Percentiles rank a stretch among this genome's conserved stretches.
phyloP scores from a whole-genome alignment of 2,797 vertebrate species.

The Lithobates sylvaticus region DNA sequence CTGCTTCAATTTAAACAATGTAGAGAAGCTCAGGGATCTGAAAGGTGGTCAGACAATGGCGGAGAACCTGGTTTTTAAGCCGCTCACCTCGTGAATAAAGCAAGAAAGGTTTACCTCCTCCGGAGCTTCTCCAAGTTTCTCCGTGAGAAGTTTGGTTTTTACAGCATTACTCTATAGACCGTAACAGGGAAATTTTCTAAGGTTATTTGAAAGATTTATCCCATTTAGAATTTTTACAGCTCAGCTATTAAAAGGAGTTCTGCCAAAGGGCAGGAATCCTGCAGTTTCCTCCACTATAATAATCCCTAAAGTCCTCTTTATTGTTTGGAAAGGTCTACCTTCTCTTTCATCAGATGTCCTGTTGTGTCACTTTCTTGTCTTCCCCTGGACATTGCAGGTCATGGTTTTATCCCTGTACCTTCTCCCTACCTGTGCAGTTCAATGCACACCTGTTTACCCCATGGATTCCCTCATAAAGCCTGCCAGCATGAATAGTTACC shows the following conservation, averaged over 20 bases:
- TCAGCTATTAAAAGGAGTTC: background rate
- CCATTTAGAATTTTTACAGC: background rate
- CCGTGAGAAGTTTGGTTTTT: too few relatives aligned
- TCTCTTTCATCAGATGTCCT: constrained; percentile 8
- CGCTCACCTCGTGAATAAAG: too few relatives aligned
- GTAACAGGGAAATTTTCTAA: too few relatives aligned
- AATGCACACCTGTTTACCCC: background rate
- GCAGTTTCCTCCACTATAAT: background rate
- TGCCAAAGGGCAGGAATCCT: background rate
- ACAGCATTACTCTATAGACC: too few relatives aligned
- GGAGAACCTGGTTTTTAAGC: too few relatives aligned
- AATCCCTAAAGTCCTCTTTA: background rate
- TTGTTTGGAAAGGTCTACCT: background rate
- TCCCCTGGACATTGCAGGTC: background rate
- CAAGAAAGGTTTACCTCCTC: too few relatives aligned
- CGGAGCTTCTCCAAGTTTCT: too few relatives aligned
- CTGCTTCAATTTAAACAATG: too few relatives aligned
- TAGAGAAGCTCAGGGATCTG: too few relatives aligned
- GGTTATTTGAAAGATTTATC: background rate
- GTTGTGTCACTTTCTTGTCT: constrained; percentile 15
- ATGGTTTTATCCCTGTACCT: background rate
- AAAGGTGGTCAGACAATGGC: too few relatives aligned
- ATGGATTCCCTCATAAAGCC: background rate
- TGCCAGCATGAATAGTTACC: background rate
- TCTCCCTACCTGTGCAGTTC: background rate